A percentile compares a stretch with the other conserved stretches of the same genome.
These are phyloP conservation scores for Drosophila ezoana DNA, from an alignment of 2,888 invertebrate species.

Conservation along the genomic window DNA sequence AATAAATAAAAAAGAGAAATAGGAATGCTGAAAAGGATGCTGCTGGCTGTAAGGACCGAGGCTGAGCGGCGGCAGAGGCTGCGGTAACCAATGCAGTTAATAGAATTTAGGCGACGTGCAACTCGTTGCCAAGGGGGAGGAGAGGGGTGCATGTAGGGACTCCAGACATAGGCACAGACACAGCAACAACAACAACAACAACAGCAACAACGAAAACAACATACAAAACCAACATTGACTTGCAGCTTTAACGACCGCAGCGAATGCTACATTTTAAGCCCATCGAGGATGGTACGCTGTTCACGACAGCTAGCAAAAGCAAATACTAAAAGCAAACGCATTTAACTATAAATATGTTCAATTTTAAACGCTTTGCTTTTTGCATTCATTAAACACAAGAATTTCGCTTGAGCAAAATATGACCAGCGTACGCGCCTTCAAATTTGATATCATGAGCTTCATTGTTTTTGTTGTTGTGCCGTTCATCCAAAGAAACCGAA, in stretches of 20 bases:
- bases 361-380: background rate
- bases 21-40: slow-evolving; percentile 69
- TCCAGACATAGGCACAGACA: slow-evolving; percentile 42
- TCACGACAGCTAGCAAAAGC: background rate
- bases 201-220: slow-evolving; percentile 12
- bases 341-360: background rate
- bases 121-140: slow-evolving; percentile 9
- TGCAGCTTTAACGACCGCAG: slow-evolving; percentile 52
- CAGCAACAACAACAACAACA: slow-evolving; percentile 14
- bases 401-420: background rate
- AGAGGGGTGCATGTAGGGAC: background rate
- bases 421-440: slow-evolving; percentile 8
- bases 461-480: slow-evolving; percentile 13
- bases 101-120: slow-evolving; percentile 55
- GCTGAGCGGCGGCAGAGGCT: slow-evolving; percentile 2
- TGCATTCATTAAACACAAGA: slow-evolving; percentile 2
- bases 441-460: background rate
- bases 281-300: slow-evolving; percentile 28
- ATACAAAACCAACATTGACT: slow-evolving; percentile 49
- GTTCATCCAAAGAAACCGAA: background rate
- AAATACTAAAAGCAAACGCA: background rate
- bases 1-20: slow-evolving; percentile 35
- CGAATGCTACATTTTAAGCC: slow-evolving; percentile 17
- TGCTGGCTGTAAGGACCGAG: slow-evolving; percentile 26
- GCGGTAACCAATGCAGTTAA: slow-evolving; percentile 39